phyloP scores from a whole-genome alignment of 2,113 vertebrate genomes.

The Poeciliopsis turrubarensis region DNA sequence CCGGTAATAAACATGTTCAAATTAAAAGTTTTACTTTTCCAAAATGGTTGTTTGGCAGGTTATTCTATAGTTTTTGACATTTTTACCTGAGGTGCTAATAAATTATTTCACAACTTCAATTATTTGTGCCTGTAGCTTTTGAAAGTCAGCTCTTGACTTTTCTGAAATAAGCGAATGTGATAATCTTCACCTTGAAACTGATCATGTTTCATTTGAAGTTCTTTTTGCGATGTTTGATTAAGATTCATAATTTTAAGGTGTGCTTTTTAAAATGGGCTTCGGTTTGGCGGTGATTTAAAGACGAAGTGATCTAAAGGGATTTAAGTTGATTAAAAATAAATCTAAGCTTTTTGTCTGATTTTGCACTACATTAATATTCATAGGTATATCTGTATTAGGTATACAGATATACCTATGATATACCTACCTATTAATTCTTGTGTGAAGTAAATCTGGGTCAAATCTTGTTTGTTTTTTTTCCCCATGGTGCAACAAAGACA shows the following conservation, averaged over 20 bases:
- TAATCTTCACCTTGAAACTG: background rate
- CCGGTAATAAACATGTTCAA: background rate
- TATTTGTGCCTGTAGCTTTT: background rate
- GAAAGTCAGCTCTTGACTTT: background rate
- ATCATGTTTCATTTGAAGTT: background rate
- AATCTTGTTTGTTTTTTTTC: background rate
- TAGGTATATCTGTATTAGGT: background rate
- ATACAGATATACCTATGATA: too few species aligned
- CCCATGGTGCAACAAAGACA: too few species aligned
- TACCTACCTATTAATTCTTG: too few species aligned
- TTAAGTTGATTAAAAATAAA: background rate
- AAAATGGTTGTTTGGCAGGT: background rate
- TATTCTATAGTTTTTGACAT: background rate
- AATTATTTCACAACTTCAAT: background rate
- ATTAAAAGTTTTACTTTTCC: background rate
- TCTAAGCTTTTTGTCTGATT: background rate
- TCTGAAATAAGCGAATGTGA: background rate
- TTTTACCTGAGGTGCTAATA: background rate
- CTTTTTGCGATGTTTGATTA: too few species aligned
- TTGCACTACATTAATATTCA: background rate
- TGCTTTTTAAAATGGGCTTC: background rate
- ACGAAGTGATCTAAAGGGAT: background rate
- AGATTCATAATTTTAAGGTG: background rate
- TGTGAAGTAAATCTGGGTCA: background rate
- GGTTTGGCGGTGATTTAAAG: background rate